phyloP scores from a whole-genome alignment of 2,888 invertebrate genomes.

The Melanchra persicariae region DNA sequence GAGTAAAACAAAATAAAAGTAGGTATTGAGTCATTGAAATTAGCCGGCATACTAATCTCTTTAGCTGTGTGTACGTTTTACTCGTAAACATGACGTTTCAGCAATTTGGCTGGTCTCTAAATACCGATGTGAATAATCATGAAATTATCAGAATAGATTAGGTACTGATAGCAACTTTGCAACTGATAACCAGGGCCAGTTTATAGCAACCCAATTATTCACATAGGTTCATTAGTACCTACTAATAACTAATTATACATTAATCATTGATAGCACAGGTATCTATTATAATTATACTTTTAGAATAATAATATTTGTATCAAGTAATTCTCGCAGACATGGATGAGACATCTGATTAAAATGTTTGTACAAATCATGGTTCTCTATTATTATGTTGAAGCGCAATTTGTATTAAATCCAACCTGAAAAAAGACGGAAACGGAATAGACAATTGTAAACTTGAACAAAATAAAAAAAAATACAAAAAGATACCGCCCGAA shows the following conservation, averaged over 20 bases:
- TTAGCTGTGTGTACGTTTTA: background rate
- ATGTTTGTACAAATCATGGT: too few relatives aligned
- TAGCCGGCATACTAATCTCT: background rate
- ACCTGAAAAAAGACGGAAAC: too few relatives aligned
- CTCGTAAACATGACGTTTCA: constrained; percentile 5
- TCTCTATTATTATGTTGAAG: too few relatives aligned
- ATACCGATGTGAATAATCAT: constrained; percentile 42
- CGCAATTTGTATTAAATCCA: too few relatives aligned
- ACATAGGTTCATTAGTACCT: background rate
- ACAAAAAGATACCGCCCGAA: too few relatives aligned
- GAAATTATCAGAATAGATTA: constrained; percentile 39
- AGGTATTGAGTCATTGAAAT: too few relatives aligned
- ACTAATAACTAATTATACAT: background rate
- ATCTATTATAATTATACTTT: too few relatives aligned
- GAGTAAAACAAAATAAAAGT: background rate
- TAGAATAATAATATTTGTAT: too few relatives aligned
- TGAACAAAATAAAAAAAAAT: too few relatives aligned
- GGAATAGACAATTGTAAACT: too few relatives aligned
- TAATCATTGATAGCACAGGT: background rate
- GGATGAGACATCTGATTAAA: too few relatives aligned
- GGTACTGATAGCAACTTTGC: constrained; percentile 25
- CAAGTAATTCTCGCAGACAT: too few relatives aligned
- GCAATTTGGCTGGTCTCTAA: constrained; percentile 2
- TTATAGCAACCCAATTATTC: background rate
- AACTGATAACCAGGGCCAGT: constrained; percentile 22